Evolutionary conservation across 2,888 invertebrate genomes (phyloP), one percentile per base, ranked within the genome.

Genomic region (Caenorhabditis sp.): DNA sequence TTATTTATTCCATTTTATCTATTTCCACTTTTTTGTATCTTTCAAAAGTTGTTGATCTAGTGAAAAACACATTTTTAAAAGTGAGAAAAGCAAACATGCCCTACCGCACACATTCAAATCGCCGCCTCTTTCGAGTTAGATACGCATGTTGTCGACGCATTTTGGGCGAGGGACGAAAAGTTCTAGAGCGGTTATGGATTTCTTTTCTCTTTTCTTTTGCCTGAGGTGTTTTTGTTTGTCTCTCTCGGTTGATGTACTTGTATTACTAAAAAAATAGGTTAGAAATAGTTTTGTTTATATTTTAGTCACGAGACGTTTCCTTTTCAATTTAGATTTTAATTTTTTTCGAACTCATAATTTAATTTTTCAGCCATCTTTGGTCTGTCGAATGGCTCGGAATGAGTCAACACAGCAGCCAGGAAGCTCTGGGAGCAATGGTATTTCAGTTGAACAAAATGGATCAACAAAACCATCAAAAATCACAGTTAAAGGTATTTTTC

Each of bases 81-180:
- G n/a, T n/a, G n/a, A n/a, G n/a, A n/a, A n/a, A 37, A 57, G 55
- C 51, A 69, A 69, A 31, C 60, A 62, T 59, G 68, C 70, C 58
- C 70, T 57, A 66, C n/a, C 62, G 64, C 53, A 58, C 49, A 66
- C 64, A 55, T 70, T 67, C 67, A 63, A 70, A 58, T 58, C 64
- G 65, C 68, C 66, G 61, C 50, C 37, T 27, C 23, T 37, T 8
- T 59, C 36, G 62, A 36, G 75, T 76, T 76, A 73, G 78, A 78
- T 78, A 75, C 68, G 78, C 78, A 78, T 69, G 78, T 72, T 68
- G 49, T 61, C 43, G 17, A 59, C 67, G 55, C 54, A 61, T 53
- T 37, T 27, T 51, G 61, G 61, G 62, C 43, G 31, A 43, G 49
- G 10, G 60, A 27, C 51, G 53, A 50, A 62, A 58, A 58, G 57